Base-by-base conservation (phyloP, 2,888 invertebrate species). In the Acrobasis repandana region DNA sequence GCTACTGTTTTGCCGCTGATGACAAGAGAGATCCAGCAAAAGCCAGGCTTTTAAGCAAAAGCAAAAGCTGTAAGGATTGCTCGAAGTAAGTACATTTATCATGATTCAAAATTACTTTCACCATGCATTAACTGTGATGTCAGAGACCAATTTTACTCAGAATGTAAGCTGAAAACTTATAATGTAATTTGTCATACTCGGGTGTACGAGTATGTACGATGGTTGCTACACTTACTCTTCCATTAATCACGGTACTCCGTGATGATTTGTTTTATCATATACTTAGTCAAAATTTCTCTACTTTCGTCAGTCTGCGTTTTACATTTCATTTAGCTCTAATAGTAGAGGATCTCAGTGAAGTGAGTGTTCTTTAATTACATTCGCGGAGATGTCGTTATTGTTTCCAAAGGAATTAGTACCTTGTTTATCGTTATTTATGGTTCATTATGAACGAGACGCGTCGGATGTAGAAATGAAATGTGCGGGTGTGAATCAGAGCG, bases 1-100 rank as follows among this genome's bases (percentile, higher is more conserved):
- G 95, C 68, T 95, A 94, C 75, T 95, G 95, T 68, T 93, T 94
- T 1, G 88, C 93, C 63, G 93, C 93, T 0, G 93, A 93, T 43
- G 72, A 75, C 10, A 86, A 89, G 51, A 90, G 85, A 64, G 92
- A 92, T 50, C 66, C 82, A 0, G 79, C 83, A 1, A 89, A 88
- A 66, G 67, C 79, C 1, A 82, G 79, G 61, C 76, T 88, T 6
- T 64, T 88, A 60, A 78, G 70, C 49, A 90, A 86, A 73, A 87
- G 79, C 70, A 86, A 83, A 65, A 82, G 75, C 70, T 89, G 90
- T 69, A 91, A 91, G 70, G 89, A 91, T 67, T 93, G 93, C 76
- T 84, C 84, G 28, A 92, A 89, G 93, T 92, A 69, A 87, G 86
- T 90, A 67, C 2, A 28, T 28, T 28, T 28, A 28, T 28, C 2